Base-by-base conservation (phyloP, 2,113 vertebrate species). In the Pelusios castaneus region DNA sequence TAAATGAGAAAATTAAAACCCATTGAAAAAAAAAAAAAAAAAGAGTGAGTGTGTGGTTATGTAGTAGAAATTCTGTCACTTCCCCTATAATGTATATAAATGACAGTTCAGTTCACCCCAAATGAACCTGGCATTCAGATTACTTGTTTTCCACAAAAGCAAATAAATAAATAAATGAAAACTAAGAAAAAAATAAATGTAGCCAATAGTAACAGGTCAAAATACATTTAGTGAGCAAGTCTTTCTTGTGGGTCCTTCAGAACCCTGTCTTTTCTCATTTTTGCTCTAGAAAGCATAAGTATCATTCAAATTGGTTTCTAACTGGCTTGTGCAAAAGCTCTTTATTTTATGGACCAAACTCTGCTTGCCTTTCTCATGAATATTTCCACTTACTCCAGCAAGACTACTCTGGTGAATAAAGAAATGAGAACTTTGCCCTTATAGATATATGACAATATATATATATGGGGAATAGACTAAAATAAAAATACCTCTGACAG, bases 261-360 rank as follows among this genome's bases (percentile, higher is more conserved):
- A 78, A 31, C 1, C 1, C 16, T n/a, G 13, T 1, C 41, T 1
- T 3, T 12, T 5, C 6, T 27, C 38, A 45, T 76, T 8, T 45
- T 76, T 10, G 14, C 10, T 27, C 9, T 3, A 4, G 10, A 41
- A 47, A 73, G 34, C 31, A 52, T 67, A 12, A 41, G 47, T 6
- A 8, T 21, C 41, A n/a, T n/a, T 63, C 19, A 63, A 54, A 27
- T 9, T 45, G 41, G 22, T 43, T 54, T 58, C n/a, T 17, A 25
- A 14, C 58, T 27, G 31, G 10, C 14, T 84, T 31, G 51, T 41
- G 49, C 49, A 11, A 73, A 17, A 14, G 47, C 2, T 12, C 7
- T 19, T 29, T 27, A 54, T 54, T 43, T 60, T 31, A 51, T 22
- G 10, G 10, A 22, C 12, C 29, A 31, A 24, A 85, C 21, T 41